A percentile compares a stretch with the other conserved stretches of the same genome.
Conservation (phyloP, 2,888 invertebrate species). For the Schizotus pectinicornis region DNA sequence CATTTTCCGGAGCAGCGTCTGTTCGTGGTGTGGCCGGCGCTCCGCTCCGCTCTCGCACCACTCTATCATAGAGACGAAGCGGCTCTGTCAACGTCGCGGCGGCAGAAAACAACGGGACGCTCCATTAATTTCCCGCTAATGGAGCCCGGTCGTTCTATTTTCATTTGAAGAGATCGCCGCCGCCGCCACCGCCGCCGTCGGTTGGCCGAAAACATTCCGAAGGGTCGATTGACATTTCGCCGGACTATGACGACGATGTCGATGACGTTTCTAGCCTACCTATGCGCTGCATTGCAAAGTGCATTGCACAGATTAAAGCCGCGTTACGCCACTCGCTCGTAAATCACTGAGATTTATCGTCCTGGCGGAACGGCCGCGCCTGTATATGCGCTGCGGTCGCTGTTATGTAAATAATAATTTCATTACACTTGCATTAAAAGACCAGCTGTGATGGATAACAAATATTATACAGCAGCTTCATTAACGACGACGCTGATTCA, state of each 20-base stretch:
- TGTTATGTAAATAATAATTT: slow-evolving; percentile 50
- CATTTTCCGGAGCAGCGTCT: slow-evolving; percentile 49
- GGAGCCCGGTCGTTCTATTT: slow-evolving; percentile 40
- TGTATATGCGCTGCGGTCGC: slow-evolving; percentile 38
- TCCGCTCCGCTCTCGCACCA: slow-evolving; percentile 23
- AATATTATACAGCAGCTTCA: slow-evolving; percentile 39
- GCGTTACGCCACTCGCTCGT: slow-evolving; percentile 43
- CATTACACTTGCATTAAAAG: slow-evolving; percentile 47
- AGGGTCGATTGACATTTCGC: slow-evolving; percentile 1
- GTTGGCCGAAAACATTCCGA: no score
- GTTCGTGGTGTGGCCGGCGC: slow-evolving; percentile 39
- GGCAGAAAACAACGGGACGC: slow-evolving; percentile 34
- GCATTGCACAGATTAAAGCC: slow-evolving; percentile 46
- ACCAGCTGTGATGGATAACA: slow-evolving; percentile 46
- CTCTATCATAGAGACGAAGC: slow-evolving; percentile 37
- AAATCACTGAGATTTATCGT: slow-evolving; percentile 49
- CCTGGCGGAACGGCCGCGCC: slow-evolving; percentile 43
- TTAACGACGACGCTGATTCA: slow-evolving; percentile 31
- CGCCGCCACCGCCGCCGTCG: no score
- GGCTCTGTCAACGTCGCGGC: slow-evolving; percentile 41
- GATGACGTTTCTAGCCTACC: slow-evolving; percentile 32
- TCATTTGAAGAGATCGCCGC: slow-evolving; percentile 33
- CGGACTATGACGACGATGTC: background rate
- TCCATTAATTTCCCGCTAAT: slow-evolving; percentile 45
- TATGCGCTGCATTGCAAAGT: slow-evolving; percentile 39